These are phyloP conservation scores for Phyllotis vaccarum DNA, from an alignment of 2,797 vertebrate genomes.

Conservation along the genomic window DNA sequence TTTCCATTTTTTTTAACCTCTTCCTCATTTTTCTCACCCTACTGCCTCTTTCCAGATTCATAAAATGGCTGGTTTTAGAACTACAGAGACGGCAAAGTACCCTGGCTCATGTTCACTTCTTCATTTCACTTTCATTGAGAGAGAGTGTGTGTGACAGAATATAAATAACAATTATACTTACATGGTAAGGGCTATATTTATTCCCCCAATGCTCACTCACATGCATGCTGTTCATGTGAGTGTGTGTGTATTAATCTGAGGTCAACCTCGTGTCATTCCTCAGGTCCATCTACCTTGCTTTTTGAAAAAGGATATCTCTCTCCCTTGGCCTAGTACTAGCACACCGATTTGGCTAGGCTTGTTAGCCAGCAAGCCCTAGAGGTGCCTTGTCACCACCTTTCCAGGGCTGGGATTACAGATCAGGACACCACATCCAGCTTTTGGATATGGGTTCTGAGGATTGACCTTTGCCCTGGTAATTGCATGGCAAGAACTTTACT, in stretches of 20 bases:
- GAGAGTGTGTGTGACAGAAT: neutral
- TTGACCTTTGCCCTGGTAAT: neutral
- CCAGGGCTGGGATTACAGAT: neutral
- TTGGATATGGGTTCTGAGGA: neutral
- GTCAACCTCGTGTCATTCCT: neutral
- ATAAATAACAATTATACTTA: neutral
- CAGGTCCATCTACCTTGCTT: neutral
- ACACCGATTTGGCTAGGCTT: neutral
- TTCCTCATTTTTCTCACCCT: neutral
- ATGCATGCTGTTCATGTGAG: neutral
- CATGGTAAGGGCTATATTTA: neutral
- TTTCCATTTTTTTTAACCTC: neutral
- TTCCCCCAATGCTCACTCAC: too few relatives aligned
- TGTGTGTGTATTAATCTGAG: neutral
- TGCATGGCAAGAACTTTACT: neutral
- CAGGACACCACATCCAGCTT: neutral
- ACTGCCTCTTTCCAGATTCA: slow-evolving; percentile 9
- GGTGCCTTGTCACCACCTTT: neutral
- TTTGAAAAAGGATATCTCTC: neutral
- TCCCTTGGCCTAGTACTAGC: neutral
- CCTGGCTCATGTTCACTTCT: neutral
- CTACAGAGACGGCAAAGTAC: neutral
- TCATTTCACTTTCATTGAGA: neutral
- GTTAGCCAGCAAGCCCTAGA: neutral
- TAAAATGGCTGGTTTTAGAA: neutral